A percentile compares a stretch with the other conserved stretches of the same genome.
phyloP scores from a whole-genome alignment of 2,797 vertebrate genomes.

The Stomatorhinus walkeri region DNA sequence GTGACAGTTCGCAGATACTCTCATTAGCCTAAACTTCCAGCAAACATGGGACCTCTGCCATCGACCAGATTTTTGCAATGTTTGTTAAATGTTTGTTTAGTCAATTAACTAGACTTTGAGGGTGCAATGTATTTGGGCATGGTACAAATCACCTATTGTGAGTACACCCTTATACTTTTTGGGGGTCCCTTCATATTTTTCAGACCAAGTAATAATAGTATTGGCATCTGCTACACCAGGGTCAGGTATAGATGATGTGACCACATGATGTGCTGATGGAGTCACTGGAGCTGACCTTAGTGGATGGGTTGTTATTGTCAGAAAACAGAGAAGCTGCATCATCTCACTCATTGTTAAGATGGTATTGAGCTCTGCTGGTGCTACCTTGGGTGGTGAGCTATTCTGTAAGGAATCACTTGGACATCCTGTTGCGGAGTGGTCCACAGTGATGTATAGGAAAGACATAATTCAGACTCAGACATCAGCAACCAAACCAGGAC shows the following conservation, averaged over 20 bases:
- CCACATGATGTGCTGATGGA: not conserved
- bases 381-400: not conserved
- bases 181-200: not conserved
- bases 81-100: not conserved
- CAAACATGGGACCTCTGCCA: not conserved
- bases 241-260: not conserved
- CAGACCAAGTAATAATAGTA: not conserved
- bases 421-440: not conserved
- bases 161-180: not conserved
- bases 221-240: not conserved
- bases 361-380: not conserved
- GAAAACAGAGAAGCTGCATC: not conserved
- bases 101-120: not conserved
- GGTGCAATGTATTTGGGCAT: not conserved
- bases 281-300: not conserved
- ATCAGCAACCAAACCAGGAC: too few relatives aligned
- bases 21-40: not conserved
- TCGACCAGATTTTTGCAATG: not conserved
- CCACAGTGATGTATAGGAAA: not conserved
- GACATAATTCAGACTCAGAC: not conserved
- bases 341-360: not conserved
- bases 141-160: not conserved
- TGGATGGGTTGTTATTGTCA: not conserved
- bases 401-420: not conserved
- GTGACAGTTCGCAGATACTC: not conserved